Evolutionary conservation across 2,113 vertebrate species (phyloP), one percentile per base, ranked within the genome.

Genomic region (Hemichromis elongatus): DNA sequence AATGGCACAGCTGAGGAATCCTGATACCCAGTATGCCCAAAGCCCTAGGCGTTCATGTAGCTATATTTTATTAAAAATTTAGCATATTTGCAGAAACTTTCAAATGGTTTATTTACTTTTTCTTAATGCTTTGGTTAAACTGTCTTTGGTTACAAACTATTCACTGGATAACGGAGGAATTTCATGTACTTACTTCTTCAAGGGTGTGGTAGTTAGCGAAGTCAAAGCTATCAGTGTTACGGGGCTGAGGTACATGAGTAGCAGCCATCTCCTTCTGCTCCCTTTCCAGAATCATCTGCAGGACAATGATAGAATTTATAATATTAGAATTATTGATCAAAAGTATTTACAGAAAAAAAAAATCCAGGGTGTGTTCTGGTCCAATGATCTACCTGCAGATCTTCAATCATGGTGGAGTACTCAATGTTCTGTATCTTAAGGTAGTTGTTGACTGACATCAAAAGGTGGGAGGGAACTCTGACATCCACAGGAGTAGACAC

Each of bases 181-280:
- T 66, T 13, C 16, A 19, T 54, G 19, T 6, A 89, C 86, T 53
- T 35, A 98, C 98, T 96, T 99, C 97, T 0, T 90, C 88, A 82
- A 99, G 35, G 0, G 94, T 96, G 94, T 99, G 98, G 91, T 99
- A 99, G 9, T 86, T 96, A 45, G 92, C 33, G 2, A 96, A 99
- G 82, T 97, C 95, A 0, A 96, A 98, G 1, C 26, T 90, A 47
- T 93, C 93, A 1, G 94, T 94, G 81, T 90, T 97, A 57, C 96
- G 96, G 37, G 95, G 93, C 19, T 85, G 16, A 35, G 33, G 18
- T 0, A 1, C 5, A 28, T 80, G 93, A 83, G 88, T 61, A 37
- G 78, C 80, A 11, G 82, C 81, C 96, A 99, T 98, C 92, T 93
- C 84, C 45, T 92, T 79, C 85, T 95, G 93, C 80, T 99, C 98